Conservation (phyloP, 2,888 invertebrate genomes). For the Nasonia oneida region DNA sequence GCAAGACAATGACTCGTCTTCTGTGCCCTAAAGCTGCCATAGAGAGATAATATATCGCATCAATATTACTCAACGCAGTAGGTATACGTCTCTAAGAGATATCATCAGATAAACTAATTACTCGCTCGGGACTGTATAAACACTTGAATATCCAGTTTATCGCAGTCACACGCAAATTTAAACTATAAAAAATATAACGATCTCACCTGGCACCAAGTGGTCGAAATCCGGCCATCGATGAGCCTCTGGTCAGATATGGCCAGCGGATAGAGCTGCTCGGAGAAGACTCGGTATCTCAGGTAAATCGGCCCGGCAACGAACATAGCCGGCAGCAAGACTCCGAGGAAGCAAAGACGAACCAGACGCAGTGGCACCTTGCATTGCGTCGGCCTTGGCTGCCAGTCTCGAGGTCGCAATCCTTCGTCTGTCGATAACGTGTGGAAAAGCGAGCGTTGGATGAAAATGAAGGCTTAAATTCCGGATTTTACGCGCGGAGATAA, state of each 20-base stretch:
- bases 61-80: neutral
- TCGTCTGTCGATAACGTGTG: constrained; percentile 63
- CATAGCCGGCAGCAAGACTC: constrained; percentile 85
- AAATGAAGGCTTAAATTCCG: neutral
- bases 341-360: constrained; percentile 83
- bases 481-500: no score
- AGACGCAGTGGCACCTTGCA: constrained; percentile 82
- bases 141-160: neutral
- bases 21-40: neutral
- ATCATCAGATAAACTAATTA: neutral
- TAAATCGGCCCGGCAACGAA: constrained; percentile 86
- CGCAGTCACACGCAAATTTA: neutral
- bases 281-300: constrained; percentile 86
- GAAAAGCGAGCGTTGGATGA: neutral
- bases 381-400: constrained; percentile 68
- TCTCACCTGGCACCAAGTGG: constrained; percentile 89
- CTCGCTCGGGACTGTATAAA: neutral
- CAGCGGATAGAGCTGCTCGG: constrained; percentile 86
- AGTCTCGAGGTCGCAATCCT: constrained; percentile 69
- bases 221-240: constrained; percentile 87
- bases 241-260: constrained; percentile 89
- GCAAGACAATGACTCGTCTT: neutral
- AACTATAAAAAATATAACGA: no score
- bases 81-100: neutral
- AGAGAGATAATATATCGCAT: neutral